Base-by-base conservation (phyloP, 2,888 invertebrate genomes). In the Tenthredo livida region DNA sequence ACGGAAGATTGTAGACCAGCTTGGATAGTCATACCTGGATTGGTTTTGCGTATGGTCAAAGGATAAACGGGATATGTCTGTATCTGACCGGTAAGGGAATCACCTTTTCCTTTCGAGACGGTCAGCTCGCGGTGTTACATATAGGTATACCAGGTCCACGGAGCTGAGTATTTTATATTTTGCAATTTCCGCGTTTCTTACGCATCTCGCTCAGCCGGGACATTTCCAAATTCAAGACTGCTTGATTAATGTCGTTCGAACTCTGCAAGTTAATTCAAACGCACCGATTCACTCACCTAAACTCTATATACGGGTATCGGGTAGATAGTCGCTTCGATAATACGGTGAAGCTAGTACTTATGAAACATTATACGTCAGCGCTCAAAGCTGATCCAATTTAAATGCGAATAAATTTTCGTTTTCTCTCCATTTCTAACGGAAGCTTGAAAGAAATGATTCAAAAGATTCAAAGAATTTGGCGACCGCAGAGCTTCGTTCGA, bases 111-210 rank as follows among this genome's bases (percentile, higher is more conserved):
- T 61, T 40, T 17, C 77, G 77, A 25, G 7, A 54, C 33, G 47
- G 12, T 12, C 47, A 47, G 47, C 47, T 47, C 15, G 47, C 47
- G 47, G 47, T 47, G 77, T 77, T 54, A 80, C 80, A 43, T 75
- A 37, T 10, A 37, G 37, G 10, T 25, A 40, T 75, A 29, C 29
- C 29, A 21, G 15, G 12, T 61, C 43, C n/a, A 25, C 43, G 0
- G 72, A n/a, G 21, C 29, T 15, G 33, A 10, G 4, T n/a, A 47
- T 25, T 1, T 47, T 47, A 47, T 5, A 17, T 61, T 40, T 61
- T 21, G 40, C 80, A 40, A 80, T 80, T 80, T 80, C 80, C 80
- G 80, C 80, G 80, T 80, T 80, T 80, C 80, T 80, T 80, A 61
- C 58, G 80, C 80, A 61, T 61, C 58, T 58, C 33, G 37, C 33